These are phyloP conservation scores for Lacerta viridis DNA, from an alignment of 2,797 vertebrate species.

Conservation along the genomic window DNA sequence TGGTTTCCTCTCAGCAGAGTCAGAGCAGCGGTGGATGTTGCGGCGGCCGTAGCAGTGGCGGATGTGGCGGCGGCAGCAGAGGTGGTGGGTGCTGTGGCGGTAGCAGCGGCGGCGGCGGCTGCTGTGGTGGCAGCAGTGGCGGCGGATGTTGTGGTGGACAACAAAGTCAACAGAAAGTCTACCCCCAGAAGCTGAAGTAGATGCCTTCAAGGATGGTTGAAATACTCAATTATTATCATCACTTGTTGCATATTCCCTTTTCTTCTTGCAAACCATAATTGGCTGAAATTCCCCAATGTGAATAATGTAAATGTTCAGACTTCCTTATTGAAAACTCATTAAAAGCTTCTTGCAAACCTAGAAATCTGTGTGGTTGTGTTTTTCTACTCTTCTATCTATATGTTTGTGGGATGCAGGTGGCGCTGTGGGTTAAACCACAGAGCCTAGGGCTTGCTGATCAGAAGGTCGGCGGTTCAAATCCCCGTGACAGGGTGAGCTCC, in stretches of 20 bases:
- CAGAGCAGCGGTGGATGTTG: neutral
- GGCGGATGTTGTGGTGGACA: slow-evolving; percentile 10
- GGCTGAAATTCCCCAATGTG: neutral
- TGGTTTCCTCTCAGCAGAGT: neutral
- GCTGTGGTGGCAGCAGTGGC: neutral
- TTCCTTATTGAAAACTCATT: neutral
- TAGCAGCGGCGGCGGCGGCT: neutral
- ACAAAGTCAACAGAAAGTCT: neutral
- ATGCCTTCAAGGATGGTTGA: neutral
- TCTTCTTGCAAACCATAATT: neutral
- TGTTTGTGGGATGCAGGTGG: no score
- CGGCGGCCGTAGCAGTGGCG: no score
- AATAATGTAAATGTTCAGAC: neutral
- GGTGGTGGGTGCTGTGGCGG: neutral
- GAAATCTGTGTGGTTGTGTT: neutral
- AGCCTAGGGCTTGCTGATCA: no score
- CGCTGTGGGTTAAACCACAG: no score
- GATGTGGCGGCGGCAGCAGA: neutral
- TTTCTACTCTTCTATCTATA: no score
- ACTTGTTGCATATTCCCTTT: neutral
- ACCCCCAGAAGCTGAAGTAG: slow-evolving; percentile 24
- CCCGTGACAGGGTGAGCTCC: no score
- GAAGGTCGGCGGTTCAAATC: no score
- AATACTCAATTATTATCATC: no score
- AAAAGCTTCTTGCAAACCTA: neutral